Percentiles rank a stretch among this genome's conserved stretches.
Evolutionary conservation across 2,797 vertebrate species (phyloP).

Genomic region (Melanotaenia pygmaea): DNA sequence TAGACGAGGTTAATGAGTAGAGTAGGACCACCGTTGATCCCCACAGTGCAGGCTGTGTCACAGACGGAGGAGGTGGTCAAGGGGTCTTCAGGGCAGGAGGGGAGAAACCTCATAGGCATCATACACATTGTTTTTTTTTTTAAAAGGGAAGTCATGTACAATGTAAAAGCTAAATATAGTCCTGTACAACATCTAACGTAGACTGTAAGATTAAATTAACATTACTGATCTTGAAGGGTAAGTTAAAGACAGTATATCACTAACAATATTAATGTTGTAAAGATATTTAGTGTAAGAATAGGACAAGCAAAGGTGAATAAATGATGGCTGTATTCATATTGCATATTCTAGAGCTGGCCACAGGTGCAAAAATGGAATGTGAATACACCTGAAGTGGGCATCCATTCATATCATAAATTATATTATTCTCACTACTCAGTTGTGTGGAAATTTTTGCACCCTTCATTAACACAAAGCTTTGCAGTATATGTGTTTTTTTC

Average conservation of each 20-base stretch:
- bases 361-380: no score
- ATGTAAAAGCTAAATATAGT: constrained; percentile 3
- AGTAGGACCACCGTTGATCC: constrained; percentile 78
- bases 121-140: constrained; percentile 37
- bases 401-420: no score
- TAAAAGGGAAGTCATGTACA: constrained; percentile 33
- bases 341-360: no score
- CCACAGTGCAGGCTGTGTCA: constrained; percentile 66
- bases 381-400: no score
- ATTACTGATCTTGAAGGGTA: constrained; percentile 31
- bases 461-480: no score
- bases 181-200: neutral
- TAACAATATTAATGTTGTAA: neutral
- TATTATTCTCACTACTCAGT: no score
- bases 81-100: constrained; percentile 34
- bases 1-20: constrained; percentile 97
- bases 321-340: no score
- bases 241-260: neutral
- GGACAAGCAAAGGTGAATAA: no score
- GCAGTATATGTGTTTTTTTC: no score
- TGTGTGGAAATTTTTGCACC: no score
- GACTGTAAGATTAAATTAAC: constrained; percentile 26
- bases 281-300: no score
- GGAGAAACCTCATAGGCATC: constrained; percentile 44
- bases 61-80: constrained; percentile 60